Conservation (phyloP, 2,797 vertebrate species). For the Calcarius lapponicus region DNA sequence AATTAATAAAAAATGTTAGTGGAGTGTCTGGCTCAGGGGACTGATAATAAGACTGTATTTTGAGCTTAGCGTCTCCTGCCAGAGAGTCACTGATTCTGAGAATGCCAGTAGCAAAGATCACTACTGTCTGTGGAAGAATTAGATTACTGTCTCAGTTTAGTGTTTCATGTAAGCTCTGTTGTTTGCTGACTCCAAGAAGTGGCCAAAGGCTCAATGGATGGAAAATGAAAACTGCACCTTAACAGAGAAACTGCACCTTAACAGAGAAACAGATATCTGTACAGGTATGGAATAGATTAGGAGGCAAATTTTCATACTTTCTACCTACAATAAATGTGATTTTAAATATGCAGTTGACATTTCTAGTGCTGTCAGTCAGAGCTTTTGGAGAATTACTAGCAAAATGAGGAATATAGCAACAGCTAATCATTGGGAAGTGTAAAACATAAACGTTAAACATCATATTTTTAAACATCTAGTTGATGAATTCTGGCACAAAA, state of each 20-base stretch:
- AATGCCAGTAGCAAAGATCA: not conserved
- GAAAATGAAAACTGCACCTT: not conserved
- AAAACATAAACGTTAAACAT: not conserved
- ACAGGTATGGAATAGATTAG: not conserved
- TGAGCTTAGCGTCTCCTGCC: not conserved
- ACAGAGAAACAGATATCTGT: not conserved
- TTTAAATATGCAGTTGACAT: not conserved
- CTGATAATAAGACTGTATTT: not conserved
- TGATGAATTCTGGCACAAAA: not conserved
- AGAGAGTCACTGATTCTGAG: not conserved
- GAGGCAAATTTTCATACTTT: not conserved
- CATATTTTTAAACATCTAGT: not conserved
- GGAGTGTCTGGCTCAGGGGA: not conserved
- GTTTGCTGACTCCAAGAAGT: not conserved
- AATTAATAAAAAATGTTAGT: conserved; percentile 27
- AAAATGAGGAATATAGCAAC: not conserved
- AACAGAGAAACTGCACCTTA: not conserved
- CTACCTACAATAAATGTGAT: not conserved
- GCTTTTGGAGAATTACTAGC: not conserved
- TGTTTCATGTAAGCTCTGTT: not conserved
- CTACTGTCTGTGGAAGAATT: not conserved
- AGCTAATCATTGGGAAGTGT: not conserved
- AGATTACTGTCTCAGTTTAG: not conserved
- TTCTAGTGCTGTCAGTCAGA: not conserved
- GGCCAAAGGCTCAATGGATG: not conserved